These are phyloP conservation scores for Chrysaora quinquecirrha DNA, from an alignment of 30 jellyfish, hydroid and myxozoan species.

Conservation along the genomic window DNA sequence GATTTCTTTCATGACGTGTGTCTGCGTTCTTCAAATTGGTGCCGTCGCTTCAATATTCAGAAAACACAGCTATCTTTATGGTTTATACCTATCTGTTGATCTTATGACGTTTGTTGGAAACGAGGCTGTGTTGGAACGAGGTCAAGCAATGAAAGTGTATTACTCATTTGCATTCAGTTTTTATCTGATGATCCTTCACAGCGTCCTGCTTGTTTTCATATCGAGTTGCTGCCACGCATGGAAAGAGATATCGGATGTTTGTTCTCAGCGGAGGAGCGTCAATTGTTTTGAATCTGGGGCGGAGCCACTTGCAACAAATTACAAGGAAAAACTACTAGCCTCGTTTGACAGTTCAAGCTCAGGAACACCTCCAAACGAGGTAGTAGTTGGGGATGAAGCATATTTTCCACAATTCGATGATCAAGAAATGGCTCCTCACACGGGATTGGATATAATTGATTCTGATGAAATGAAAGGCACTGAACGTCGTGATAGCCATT, in stretches of 20 bases:
- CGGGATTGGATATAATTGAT: not conserved
- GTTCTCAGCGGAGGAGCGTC: not conserved
- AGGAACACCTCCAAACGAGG: slow-evolving; percentile 25
- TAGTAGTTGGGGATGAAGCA: slow-evolving; percentile 11
- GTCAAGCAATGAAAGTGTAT: slow-evolving; percentile 6
- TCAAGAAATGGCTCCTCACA: slow-evolving; percentile 33
- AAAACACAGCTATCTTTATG: slow-evolving; percentile 28
- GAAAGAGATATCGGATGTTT: slow-evolving; percentile 24
- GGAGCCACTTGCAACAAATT: not conserved
- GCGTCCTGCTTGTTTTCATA: slow-evolving; percentile 28
- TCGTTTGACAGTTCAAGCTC: slow-evolving; percentile 53
- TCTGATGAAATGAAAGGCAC: slow-evolving; percentile 22
- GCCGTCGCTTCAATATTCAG: slow-evolving; percentile 9
- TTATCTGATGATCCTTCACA: slow-evolving; percentile 29
- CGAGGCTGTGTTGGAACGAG: slow-evolving; percentile 32
- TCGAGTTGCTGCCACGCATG: slow-evolving; percentile 36
- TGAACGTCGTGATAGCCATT: slow-evolving; percentile 41
- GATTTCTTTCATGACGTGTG: slow-evolving; percentile 23
- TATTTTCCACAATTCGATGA: slow-evolving; percentile 58
- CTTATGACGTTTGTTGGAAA: slow-evolving; percentile 53
- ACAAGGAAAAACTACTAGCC: slow-evolving; percentile 63
- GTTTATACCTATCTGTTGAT: slow-evolving; percentile 49
- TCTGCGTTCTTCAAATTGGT: slow-evolving; percentile 31
- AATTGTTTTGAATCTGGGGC: slow-evolving; percentile 5
- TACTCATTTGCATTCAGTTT: slow-evolving; percentile 40